Percentiles rank a stretch among this genome's conserved stretches.
Conservation (phyloP, 1,140 invertebrate genomes). For the Pseudomyrmex cubaensis region DNA sequence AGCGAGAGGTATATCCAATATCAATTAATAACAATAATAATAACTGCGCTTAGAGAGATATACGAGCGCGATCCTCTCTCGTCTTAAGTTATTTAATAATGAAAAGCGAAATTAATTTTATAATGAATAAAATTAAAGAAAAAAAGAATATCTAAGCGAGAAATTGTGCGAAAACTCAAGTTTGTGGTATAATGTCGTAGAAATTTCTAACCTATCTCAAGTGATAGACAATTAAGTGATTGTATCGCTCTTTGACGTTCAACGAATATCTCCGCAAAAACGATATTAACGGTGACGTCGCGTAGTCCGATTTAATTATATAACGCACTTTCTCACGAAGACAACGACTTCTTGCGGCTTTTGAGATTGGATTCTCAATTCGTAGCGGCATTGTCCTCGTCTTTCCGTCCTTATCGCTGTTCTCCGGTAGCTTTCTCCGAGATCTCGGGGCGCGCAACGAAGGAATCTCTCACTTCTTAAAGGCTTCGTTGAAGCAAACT, state of each 20-base stretch:
- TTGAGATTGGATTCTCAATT: conserved; percentile 59
- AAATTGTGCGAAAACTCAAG: neutral
- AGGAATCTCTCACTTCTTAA: conserved; percentile 65
- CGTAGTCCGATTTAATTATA: neutral
- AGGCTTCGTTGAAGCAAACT: conserved; percentile 70
- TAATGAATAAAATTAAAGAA: neutral
- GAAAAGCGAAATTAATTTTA: neutral
- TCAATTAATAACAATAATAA: conserved; percentile 40
- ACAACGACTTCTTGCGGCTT: conserved; percentile 42
- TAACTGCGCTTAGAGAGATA: neutral
- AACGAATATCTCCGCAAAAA: neutral
- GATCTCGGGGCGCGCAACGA: conserved; percentile 50
- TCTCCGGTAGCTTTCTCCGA: conserved; percentile 60
- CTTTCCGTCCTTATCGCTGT: conserved; percentile 64
- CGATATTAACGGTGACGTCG: neutral
- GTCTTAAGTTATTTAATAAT: conserved; percentile 2
- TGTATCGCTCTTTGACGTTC: neutral
- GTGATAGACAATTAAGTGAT: neutral
- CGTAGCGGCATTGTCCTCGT: conserved; percentile 64
- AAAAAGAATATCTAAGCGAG: too few species aligned
- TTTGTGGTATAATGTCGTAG: neutral
- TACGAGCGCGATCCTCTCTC: too few species aligned
- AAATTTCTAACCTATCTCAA: neutral
- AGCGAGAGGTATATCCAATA: conserved; percentile 24
- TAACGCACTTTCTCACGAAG: conserved; percentile 1